phyloP scores from a whole-genome alignment of 2,797 vertebrate species.

The Sebastes baramenuke region DNA sequence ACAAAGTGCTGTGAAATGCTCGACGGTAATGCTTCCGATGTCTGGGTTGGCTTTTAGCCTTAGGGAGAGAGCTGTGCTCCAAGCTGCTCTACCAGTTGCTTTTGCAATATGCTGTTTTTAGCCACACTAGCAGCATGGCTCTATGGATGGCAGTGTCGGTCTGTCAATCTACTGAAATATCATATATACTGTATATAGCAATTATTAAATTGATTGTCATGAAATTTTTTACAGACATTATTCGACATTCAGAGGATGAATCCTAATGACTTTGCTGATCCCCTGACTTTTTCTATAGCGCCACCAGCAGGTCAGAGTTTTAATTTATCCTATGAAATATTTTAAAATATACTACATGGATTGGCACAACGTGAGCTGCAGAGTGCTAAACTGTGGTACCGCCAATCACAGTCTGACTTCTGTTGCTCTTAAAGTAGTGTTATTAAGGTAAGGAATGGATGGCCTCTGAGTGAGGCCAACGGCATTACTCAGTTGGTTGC shows the following conservation, averaged over 20 bases:
- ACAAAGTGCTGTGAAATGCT: slow-evolving; percentile 76
- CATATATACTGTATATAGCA: background rate
- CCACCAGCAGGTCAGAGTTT: background rate
- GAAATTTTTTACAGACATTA: background rate
- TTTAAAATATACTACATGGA: background rate
- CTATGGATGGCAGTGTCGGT: slow-evolving; percentile 1
- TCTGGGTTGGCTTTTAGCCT: slow-evolving; percentile 69
- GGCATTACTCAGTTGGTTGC: too few relatives aligned
- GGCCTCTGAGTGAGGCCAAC: too few relatives aligned
- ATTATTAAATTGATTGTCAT: background rate
- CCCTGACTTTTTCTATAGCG: background rate
- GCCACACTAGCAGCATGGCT: background rate
- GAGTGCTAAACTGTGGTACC: too few relatives aligned
- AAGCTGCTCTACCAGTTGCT: slow-evolving; percentile 36
- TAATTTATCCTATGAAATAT: background rate
- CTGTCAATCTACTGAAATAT: background rate
- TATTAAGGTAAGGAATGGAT: too few relatives aligned
- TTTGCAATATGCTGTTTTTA: slow-evolving; percentile 25
- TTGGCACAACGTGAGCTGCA: background rate
- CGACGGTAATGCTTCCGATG: slow-evolving; percentile 66
- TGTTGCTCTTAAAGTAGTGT: too few relatives aligned
- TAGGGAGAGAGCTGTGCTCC: slow-evolving; percentile 39
- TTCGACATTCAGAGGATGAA: background rate
- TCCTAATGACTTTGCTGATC: background rate
- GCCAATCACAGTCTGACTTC: too few relatives aligned